Conservation (phyloP, 2,888 invertebrate genomes). For the Atethmia centrago region DNA sequence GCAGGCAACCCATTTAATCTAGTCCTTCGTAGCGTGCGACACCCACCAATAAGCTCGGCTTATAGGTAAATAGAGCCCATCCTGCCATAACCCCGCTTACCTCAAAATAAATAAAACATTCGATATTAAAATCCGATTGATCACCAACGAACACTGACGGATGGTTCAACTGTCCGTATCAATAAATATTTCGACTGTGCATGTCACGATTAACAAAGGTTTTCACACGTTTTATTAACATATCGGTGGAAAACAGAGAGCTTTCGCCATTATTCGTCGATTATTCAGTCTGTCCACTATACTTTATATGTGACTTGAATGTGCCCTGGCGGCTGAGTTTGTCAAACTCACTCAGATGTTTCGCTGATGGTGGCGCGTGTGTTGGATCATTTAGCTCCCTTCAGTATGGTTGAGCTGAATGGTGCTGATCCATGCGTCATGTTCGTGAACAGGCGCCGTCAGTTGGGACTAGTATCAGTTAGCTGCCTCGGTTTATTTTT, state of each 20-base stretch:
- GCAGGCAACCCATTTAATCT: neutral
- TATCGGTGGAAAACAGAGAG: slow-evolving; percentile 26
- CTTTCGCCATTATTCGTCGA: slow-evolving; percentile 22
- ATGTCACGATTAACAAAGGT: slow-evolving; percentile 41
- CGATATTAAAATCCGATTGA: slow-evolving; percentile 55
- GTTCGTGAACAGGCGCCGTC: no score
- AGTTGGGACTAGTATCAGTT: no score
- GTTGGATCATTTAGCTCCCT: no score
- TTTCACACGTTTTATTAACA: slow-evolving; percentile 50
- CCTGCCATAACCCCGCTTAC: neutral
- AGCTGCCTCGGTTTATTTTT: no score
- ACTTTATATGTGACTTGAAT: no score
- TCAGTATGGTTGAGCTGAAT: no score
- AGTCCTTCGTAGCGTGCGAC: neutral
- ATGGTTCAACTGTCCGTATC: slow-evolving; percentile 36
- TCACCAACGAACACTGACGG: slow-evolving; percentile 27
- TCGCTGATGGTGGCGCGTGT: no score
- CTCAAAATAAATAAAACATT: slow-evolving; percentile 45
- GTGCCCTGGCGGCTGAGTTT: no score
- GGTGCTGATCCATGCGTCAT: no score
- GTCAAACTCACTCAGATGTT: no score
- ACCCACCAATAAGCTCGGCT: neutral
- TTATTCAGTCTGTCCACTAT: slow-evolving; percentile 19
- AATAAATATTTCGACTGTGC: slow-evolving; percentile 49
- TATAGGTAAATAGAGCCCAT: neutral